Conservation (phyloP, 2,888 invertebrate genomes). For the Digitonthophagus gazella region DNA sequence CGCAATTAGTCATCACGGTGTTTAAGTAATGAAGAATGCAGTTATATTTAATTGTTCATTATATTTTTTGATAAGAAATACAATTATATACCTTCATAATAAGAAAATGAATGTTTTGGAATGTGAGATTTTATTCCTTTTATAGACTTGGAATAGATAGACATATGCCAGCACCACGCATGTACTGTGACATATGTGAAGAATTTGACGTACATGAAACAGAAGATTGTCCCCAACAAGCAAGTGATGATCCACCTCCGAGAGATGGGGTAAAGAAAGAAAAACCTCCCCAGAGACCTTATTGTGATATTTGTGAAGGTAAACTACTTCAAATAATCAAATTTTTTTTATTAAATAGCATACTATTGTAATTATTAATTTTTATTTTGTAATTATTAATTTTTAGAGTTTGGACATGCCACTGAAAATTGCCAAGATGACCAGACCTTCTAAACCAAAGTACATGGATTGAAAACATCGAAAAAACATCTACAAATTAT, state of each 20-base stretch:
- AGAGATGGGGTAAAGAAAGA: slow-evolving; percentile 41
- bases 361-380: slow-evolving; percentile 1
- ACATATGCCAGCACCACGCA: slow-evolving; percentile 64
- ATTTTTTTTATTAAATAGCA: too few relatives aligned
- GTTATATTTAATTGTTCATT: too few relatives aligned
- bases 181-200: slow-evolving; percentile 98
- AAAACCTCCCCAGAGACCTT: slow-evolving; percentile 64
- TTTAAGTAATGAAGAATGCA: too few relatives aligned
- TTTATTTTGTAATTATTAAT: slow-evolving; percentile 38
- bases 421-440: slow-evolving; percentile 84
- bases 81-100: too few relatives aligned
- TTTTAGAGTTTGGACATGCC: slow-evolving; percentile 85
- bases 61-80: too few relatives aligned
- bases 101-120: too few relatives aligned
- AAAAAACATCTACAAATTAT: too few relatives aligned
- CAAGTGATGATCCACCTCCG: slow-evolving; percentile 52
- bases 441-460: slow-evolving; percentile 66
- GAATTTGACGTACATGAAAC: slow-evolving; percentile 95
- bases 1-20: too few relatives aligned
- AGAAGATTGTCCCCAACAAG: slow-evolving; percentile 92
- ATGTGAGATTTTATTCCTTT: slow-evolving; percentile 7
- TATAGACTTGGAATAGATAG: slow-evolving; percentile 41
- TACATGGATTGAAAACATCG: background rate
- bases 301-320: slow-evolving; percentile 94
- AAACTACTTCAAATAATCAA: too few relatives aligned